Base-by-base conservation (phyloP, 2,888 invertebrate genomes). In the Apamea crenata region DNA sequence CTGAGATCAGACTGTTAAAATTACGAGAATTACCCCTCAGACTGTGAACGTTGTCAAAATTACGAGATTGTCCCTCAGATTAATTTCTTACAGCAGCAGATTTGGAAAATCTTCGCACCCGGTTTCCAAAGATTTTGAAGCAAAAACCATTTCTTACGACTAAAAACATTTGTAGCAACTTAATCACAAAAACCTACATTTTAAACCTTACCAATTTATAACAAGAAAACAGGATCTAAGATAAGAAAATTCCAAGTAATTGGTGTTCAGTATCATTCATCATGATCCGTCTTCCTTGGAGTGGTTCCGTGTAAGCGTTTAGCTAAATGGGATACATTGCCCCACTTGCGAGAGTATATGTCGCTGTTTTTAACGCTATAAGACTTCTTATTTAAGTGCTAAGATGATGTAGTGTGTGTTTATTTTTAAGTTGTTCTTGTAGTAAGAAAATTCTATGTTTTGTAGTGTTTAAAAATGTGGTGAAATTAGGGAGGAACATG, bases 261-360 rank as follows among this genome's bases (percentile, higher is more conserved):
- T 90, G 90, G 86, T 79, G 81, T 83, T 79, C 59, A 50, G 81
- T 81, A 87, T 85, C 86, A 87, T 91, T 91, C 84, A 91, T 91
- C 91, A 90, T 89, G 89, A 91, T 91, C 91, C 91, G 86, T 91
- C 91, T 91, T 91, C 79, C 74, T 74, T 70, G 78, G 80, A 87
- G 85, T 84, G 87, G 82, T 87, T 83, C 84, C 82, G 82, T 85
- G 84, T 86, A 77, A 80, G 74, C 91, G 86, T 88, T 91, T 88
- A 89, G 87, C 88, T 87, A 88, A 88, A 88, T 87, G 85, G 87
- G 91, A 90, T 91, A 91, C 88, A 90, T 88, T 81, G 85, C 78
- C 66, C 81, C 73, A 83, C 83, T 87, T 78, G 79, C 73, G 77
- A 79, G 81, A 78, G 82, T 86, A 78, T 84, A 83, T 88, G 85